Evolutionary conservation across 2,888 invertebrate species (phyloP), one percentile per base, ranked within the genome.

Genomic region (Selenia dentaria): DNA sequence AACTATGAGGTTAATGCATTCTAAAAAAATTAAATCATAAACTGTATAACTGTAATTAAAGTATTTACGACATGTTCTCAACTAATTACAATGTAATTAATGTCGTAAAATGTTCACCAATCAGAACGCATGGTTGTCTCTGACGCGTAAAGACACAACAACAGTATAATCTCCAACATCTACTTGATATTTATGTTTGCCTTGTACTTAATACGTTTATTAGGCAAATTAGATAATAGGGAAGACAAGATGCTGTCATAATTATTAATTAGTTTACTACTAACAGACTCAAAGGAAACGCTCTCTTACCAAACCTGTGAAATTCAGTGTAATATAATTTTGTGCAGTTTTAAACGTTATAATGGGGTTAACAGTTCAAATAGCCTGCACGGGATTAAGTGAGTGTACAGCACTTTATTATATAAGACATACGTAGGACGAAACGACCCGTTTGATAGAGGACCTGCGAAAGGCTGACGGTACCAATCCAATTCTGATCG

Each of bases 151-250:
- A 18, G 2, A 31, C 18, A 28, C 14, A 27, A 13, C 11, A 28
- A 14, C 31, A 28, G 22, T 33, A 22, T 35, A n/a, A 54, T 57
- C 54, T 38, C 43, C 31, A 16, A 26, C 2, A 54, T 57, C 51
- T 38, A 38, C 31, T 22, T 27, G 1, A 10, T 46, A 28, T 35
- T 53, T 47, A 54, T 57, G 48, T 57, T 52, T 57, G 51, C 45
- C 38, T 52, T 12, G 49, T 55, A 51, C 46, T 33, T 46, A 34
- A 38, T 12, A 35, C 20, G 6, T 50, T 45, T 52, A 45, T 40
- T 46, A 27, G 39, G 16, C 32, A 29, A 31, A 36, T 40, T 13
- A 50, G 57, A 54, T 54, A 52, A 35, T 12, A n/a, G 32, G 22
- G 26, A 38, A 38, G 35, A 46, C 22, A 5, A 20, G 35, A 38